Base-by-base conservation (phyloP, 2,113 vertebrate species). In the Pangasianodon hypophthalmus region DNA sequence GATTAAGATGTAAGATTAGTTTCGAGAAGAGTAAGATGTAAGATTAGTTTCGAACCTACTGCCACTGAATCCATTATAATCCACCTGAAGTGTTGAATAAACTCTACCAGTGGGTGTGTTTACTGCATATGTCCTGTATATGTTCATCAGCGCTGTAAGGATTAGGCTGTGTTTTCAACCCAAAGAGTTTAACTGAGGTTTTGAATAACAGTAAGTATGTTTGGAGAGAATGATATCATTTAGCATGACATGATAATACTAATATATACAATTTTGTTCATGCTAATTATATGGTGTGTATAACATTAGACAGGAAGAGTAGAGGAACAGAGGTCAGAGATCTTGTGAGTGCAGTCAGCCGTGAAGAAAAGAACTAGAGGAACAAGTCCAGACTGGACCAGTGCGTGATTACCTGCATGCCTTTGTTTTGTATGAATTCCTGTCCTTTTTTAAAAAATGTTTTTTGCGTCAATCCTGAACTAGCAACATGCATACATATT, bases 331-430 rank as follows among this genome's bases (percentile, higher is more conserved):
- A 67, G 87, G 85, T 62, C 64, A 50, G 46, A 58, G 71, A 64
- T 77, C 24, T 19, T 46, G 67, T 9, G 21, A 54, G 69, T 64
- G 58, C 62, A 46, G n/a, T 48, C 84, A 91, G 79, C 60, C 54
- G 4, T 46, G 60, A 29, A 26, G 52, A 91, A 67, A 85, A 82
- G 62, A 71, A 88, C 71, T 85, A 19, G 14, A 73, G 75, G 41
- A 75, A 87, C 87, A 86, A 87, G 90, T 91, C 73, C 71, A 69
- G 77, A 62, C 87, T 48, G 37, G 79, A 86, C 41, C 32, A n/a
- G 69, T 44, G n/a, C 37, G 11, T 73, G 64, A 81, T 80, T 81
- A 13, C 19, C 41, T 26, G 77, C 77, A 54, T 77, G 37, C 26
- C 32, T 58, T 7, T 11, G 54, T 46, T 21, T n/a, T 87, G 2